These are phyloP conservation scores for Valencia hispanica DNA, from an alignment of 2,797 vertebrate species.

Conservation along the genomic window DNA sequence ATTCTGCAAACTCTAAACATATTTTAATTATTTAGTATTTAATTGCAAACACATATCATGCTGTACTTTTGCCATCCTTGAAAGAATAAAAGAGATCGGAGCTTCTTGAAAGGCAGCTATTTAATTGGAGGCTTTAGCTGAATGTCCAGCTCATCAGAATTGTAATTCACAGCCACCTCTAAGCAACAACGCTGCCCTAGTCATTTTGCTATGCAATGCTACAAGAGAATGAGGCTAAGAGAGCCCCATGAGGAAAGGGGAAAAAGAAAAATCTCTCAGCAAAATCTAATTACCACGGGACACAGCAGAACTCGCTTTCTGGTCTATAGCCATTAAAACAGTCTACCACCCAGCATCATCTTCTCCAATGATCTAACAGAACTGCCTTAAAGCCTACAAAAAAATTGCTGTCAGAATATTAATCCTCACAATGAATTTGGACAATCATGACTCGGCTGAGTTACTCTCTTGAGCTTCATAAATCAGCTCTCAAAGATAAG, in stretches of 20 bases:
- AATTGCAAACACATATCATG: conserved; percentile 61
- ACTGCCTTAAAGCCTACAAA: conserved; percentile 6
- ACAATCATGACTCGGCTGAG: conserved; percentile 26
- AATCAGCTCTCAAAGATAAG: conserved; percentile 33
- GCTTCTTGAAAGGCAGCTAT: conserved; percentile 24
- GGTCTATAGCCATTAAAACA: conserved; percentile 33
- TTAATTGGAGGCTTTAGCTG: conserved; percentile 21
- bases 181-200: conserved; percentile 32
- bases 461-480: conserved; percentile 14
- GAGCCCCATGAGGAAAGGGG: conserved; percentile 32
- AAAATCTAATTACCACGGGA: conserved; percentile 49
- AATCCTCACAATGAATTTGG: conserved; percentile 7
- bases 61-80: conserved; percentile 78
- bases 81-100: conserved; percentile 38
- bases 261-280: conserved; percentile 51
- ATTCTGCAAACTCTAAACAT: conserved; percentile 30
- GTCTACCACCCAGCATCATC: conserved; percentile 25
- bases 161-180: conserved; percentile 34
- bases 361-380: conserved; percentile 34
- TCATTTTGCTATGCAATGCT: conserved; percentile 35
- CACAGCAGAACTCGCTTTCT: conserved; percentile 22
- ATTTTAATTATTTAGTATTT: conserved; percentile 20
- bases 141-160: conserved; percentile 48
- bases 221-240: conserved; percentile 44
- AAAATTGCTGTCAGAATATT: conserved; percentile 24